A percentile compares a stretch with the other conserved stretches of the same genome.
These are phyloP conservation scores for Arbacia lixula DNA, from an alignment of 53 echinoderm and acorn worm species.

Conservation along the genomic window DNA sequence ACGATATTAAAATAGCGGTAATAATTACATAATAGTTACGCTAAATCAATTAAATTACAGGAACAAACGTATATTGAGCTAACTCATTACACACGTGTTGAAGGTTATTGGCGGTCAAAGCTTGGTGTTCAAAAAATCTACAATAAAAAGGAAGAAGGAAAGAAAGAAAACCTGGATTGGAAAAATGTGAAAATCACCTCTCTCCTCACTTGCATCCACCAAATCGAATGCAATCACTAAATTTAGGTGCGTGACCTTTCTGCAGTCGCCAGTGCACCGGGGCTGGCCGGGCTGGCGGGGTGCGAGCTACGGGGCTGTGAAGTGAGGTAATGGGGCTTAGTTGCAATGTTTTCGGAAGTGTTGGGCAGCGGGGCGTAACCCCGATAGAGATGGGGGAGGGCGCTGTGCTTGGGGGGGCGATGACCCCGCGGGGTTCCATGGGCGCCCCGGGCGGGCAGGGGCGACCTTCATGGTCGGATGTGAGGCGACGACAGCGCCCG, in stretches of 20 bases:
- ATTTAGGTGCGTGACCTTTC: constrained; percentile 56
- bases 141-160: not conserved
- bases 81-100: too few relatives aligned
- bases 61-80: too few relatives aligned
- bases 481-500: constrained; percentile 36
- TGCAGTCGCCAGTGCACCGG: constrained; percentile 34
- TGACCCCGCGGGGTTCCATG: constrained; percentile 25
- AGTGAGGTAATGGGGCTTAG: constrained; percentile 58
- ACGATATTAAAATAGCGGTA: too few relatives aligned
- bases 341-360: constrained; percentile 62
- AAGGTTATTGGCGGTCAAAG: constrained; percentile 37
- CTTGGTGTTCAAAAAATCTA: constrained; percentile 1
- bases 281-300: not conserved
- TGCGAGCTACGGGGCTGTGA: constrained; percentile 29
- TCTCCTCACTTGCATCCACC: constrained; percentile 35
- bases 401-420: too few relatives aligned
- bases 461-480: constrained; percentile 46
- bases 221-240: constrained; percentile 54
- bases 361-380: constrained; percentile 50
- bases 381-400: constrained; percentile 40
- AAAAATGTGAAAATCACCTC: constrained; percentile 46
- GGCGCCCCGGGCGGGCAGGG: constrained; percentile 38
- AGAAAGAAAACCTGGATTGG: constrained; percentile 7
- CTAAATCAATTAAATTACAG: too few relatives aligned
- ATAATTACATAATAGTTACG: too few relatives aligned